Percentiles rank a stretch among this genome's conserved stretches.
Evolutionary conservation across 2,888 invertebrate species (phyloP).

Genomic region (Microctonus aethiopoides): DNA sequence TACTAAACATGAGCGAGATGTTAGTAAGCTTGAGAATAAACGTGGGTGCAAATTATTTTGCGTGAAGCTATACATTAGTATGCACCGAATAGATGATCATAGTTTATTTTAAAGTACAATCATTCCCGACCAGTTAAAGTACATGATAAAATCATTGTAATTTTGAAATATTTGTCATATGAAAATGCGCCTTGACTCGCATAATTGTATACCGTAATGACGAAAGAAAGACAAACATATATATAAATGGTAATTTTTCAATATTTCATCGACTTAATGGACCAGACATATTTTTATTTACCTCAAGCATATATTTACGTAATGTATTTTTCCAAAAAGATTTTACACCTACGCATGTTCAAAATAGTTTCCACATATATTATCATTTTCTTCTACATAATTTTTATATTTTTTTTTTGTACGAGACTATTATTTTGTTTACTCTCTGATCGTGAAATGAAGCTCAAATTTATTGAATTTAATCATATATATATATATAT

Average conservation of each 20-base stretch:
- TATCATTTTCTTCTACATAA: not conserved
- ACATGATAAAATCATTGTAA: slow-evolving; percentile 9
- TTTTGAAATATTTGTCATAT: slow-evolving; percentile 2
- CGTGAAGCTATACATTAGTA: not conserved
- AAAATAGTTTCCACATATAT: slow-evolving; percentile 48
- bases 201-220: not conserved
- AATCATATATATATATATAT: not conserved
- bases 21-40: slow-evolving; percentile 45
- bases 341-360: too few relatives aligned
- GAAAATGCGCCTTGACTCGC: not conserved
- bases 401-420: not conserved
- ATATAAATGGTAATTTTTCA: not conserved
- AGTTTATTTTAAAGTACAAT: not conserved
- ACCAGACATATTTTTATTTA: too few relatives aligned
- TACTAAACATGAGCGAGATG: slow-evolving; percentile 37
- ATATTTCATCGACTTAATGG: not conserved
- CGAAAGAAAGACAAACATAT: not conserved
- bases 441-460: slow-evolving; percentile 5
- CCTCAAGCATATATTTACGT: too few relatives aligned
- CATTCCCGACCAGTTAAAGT: not conserved
- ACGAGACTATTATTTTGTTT: not conserved
- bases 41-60: slow-evolving; percentile 12
- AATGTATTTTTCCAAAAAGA: too few relatives aligned
- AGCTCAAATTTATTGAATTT: slow-evolving; percentile 7
- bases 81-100: not conserved